phyloP scores from a whole-genome alignment of 2,888 invertebrate species.

The Ochropleura plecta region DNA sequence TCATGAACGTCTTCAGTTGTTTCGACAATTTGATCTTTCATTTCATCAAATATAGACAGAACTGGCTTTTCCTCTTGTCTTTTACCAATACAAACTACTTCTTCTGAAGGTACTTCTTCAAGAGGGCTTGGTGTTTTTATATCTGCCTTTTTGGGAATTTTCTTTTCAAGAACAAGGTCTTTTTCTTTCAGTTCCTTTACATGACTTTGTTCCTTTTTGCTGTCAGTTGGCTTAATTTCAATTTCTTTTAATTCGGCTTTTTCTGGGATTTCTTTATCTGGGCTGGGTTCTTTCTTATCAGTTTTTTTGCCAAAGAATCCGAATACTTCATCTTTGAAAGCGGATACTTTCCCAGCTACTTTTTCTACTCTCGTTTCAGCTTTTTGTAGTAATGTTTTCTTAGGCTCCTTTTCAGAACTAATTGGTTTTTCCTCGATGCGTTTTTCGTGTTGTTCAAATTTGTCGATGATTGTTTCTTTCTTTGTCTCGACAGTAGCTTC shows the following conservation, averaged over 20 bases:
- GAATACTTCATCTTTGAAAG: slow-evolving; percentile 57
- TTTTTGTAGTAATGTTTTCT: slow-evolving; percentile 61
- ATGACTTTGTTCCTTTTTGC: slow-evolving; percentile 9
- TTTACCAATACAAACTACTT: background rate
- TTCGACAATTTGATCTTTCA: slow-evolving; percentile 27
- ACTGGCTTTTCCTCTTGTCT: slow-evolving; percentile 12
- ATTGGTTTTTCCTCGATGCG: slow-evolving; percentile 16
- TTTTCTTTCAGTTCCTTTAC: slow-evolving; percentile 18
- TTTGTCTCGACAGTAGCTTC: background rate
- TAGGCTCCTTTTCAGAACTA: slow-evolving; percentile 53
- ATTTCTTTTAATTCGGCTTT: slow-evolving; percentile 11
- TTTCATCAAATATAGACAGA: slow-evolving; percentile 50
- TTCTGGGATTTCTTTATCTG: slow-evolving; percentile 69
- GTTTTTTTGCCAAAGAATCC: slow-evolving; percentile 63
- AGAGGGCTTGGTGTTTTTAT: slow-evolving; percentile 28
- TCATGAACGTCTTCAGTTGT: slow-evolving; percentile 10
- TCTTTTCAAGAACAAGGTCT: slow-evolving; percentile 40
- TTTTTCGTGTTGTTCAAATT: slow-evolving; percentile 18
- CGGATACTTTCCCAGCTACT: slow-evolving; percentile 59
- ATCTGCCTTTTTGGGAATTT: slow-evolving; percentile 11
- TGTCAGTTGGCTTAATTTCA: slow-evolving; percentile 9
- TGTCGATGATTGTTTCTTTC: slow-evolving; percentile 13
- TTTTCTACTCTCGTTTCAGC: slow-evolving; percentile 58
- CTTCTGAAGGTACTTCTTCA: background rate
- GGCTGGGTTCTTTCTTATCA: slow-evolving; percentile 75